A percentile compares a stretch with the other conserved stretches of the same genome.
phyloP scores from a whole-genome alignment of 2,888 invertebrate genomes.

The Mesoligia furuncula region DNA sequence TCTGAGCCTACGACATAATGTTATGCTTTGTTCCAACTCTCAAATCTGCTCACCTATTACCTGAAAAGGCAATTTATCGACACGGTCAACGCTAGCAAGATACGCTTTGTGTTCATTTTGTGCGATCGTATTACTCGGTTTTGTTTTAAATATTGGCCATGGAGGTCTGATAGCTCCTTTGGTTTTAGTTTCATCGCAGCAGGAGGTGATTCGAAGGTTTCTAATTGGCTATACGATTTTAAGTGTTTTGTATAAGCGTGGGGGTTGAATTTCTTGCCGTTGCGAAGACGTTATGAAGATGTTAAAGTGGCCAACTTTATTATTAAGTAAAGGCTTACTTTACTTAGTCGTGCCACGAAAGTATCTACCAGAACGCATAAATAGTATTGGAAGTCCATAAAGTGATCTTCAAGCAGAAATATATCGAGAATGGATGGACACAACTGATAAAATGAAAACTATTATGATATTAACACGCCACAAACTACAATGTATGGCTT shows the following conservation, averaged over 20 bases:
- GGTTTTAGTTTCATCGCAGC: constrained; percentile 40
- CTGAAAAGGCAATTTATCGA: constrained; percentile 41
- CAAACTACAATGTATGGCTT: constrained; percentile 20
- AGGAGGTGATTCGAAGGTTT: constrained; percentile 25
- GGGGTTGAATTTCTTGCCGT: constrained; percentile 1
- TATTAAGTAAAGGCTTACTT: not conserved
- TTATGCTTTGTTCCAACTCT: constrained; percentile 15
- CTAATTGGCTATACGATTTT: constrained; percentile 41
- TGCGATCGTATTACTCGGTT: constrained; percentile 17
- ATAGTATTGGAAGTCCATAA: not conserved
- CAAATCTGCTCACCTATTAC: not conserved
- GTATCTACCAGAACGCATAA: too few relatives aligned
- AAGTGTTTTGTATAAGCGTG: constrained; percentile 20
- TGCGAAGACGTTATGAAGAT: not conserved
- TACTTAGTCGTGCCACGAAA: not conserved
- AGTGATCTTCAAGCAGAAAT: not conserved
- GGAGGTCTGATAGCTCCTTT: constrained; percentile 3
- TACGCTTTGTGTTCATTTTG: constrained; percentile 23
- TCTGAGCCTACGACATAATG: not conserved
- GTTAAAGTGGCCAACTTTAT: not conserved
- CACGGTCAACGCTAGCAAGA: not conserved
- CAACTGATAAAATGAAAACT: not conserved
- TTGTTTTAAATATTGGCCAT: constrained; percentile 39
- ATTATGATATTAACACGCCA: not conserved
- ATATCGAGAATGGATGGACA: not conserved